A percentile compares a stretch with the other conserved stretches of the same genome.
Conservation (phyloP, 2,888 invertebrate genomes). For the Loripinus fragilis region DNA sequence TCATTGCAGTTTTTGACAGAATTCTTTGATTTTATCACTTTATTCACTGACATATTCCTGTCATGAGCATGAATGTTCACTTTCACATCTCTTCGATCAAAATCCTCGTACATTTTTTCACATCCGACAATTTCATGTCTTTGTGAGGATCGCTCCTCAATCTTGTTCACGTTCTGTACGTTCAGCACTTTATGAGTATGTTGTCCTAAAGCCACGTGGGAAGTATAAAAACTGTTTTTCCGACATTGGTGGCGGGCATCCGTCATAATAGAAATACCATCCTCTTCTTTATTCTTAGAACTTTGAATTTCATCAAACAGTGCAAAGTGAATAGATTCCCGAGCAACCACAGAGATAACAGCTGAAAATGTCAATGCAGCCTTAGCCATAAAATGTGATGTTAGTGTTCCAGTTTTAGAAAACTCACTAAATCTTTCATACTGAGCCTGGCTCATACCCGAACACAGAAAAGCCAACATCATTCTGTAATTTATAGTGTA, state of each 20-base stretch:
- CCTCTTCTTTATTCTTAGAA: neutral
- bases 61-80: neutral
- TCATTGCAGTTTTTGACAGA: neutral
- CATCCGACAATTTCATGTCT: neutral
- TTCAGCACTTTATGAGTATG: constrained; percentile 7
- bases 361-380: neutral
- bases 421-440: no score
- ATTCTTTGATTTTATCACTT: neutral
- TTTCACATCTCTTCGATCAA: neutral
- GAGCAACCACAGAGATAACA: neutral
- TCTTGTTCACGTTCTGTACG: neutral
- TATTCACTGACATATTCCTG: neutral
- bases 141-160: neutral
- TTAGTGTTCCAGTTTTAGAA: no score
- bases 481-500: neutral
- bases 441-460: no score
- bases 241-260: constrained; percentile 29
- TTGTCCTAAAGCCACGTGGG: constrained; percentile 1
- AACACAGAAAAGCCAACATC: no score
- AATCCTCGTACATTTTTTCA: neutral
- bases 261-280: constrained; percentile 33
- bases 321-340: constrained; percentile 19
- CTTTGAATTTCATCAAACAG: neutral
- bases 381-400: no score
- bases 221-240: constrained; percentile 12